Evolutionary conservation across 2,797 vertebrate genomes (phyloP).

Genomic region (Alectoris magna): DNA sequence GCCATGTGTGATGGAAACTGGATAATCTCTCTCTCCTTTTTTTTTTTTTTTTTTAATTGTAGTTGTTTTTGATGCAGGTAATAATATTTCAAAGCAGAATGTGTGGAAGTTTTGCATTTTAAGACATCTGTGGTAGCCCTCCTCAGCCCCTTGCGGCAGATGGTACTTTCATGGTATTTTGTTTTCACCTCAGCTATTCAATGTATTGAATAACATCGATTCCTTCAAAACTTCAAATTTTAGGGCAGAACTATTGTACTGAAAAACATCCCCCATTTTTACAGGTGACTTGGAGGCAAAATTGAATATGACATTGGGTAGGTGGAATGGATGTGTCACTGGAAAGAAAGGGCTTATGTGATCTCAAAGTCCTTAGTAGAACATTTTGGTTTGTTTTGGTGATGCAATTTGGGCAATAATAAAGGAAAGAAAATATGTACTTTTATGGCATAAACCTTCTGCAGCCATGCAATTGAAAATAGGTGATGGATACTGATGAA

Average conservation of each 20-base stretch:
- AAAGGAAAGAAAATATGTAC: background rate
- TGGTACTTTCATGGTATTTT: background rate
- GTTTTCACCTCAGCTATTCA: background rate
- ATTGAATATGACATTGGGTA: background rate
- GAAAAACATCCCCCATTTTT: background rate
- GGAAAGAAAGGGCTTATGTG: background rate
- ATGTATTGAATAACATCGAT: background rate
- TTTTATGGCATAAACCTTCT: background rate
- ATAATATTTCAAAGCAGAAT: background rate
- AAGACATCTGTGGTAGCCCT: background rate
- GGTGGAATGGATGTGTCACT: background rate
- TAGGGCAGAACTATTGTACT: background rate
- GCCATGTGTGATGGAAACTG: background rate
- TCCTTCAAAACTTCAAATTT: background rate
- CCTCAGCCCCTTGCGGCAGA: background rate
- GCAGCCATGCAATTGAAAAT: background rate
- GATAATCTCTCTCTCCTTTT: background rate
- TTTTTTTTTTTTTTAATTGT: background rate
- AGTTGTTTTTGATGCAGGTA: background rate
- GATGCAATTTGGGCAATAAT: background rate
- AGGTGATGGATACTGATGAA: background rate
- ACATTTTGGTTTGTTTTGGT: background rate
- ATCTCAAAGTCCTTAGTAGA: background rate
- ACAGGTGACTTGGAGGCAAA: background rate
- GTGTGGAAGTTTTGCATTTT: background rate